These are phyloP conservation scores for Spinus olivaceus DNA, from an alignment of 2,797 vertebrate species.

Conservation along the genomic window DNA sequence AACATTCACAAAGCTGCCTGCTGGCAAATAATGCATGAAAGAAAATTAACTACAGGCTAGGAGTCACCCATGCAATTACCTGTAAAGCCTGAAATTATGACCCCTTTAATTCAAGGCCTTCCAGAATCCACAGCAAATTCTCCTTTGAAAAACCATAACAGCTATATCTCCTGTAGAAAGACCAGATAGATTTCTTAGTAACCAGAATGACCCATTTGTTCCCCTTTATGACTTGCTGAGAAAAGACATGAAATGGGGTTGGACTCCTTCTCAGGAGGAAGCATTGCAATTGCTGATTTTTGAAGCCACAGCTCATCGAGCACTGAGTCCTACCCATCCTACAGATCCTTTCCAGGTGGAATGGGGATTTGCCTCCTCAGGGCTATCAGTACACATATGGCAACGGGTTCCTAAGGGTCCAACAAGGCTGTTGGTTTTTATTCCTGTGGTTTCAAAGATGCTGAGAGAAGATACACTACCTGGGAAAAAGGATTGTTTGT, in stretches of 20 bases:
- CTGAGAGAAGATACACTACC: neutral
- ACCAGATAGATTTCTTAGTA: neutral
- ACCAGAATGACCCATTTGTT: neutral
- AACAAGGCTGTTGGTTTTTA: neutral
- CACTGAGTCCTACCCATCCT: neutral
- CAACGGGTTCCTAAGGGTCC: neutral
- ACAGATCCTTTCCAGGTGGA: neutral
- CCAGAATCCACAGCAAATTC: neutral
- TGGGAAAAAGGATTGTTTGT: neutral
- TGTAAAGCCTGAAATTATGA: neutral
- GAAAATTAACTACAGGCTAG: neutral
- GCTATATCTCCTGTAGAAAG: neutral
- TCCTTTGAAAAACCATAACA: neutral
- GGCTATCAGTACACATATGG: neutral
- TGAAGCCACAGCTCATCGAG: neutral
- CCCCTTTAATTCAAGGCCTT: neutral
- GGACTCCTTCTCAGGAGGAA: neutral
- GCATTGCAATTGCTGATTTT: neutral
- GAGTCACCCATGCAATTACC: neutral
- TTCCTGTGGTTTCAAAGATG: neutral
- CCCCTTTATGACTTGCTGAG: neutral
- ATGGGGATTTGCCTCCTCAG: neutral
- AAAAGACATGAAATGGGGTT: neutral
- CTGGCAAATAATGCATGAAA: neutral
- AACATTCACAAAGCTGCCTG: neutral